Conservation (phyloP, 2,888 invertebrate genomes). For the Agrotis exclamationis region DNA sequence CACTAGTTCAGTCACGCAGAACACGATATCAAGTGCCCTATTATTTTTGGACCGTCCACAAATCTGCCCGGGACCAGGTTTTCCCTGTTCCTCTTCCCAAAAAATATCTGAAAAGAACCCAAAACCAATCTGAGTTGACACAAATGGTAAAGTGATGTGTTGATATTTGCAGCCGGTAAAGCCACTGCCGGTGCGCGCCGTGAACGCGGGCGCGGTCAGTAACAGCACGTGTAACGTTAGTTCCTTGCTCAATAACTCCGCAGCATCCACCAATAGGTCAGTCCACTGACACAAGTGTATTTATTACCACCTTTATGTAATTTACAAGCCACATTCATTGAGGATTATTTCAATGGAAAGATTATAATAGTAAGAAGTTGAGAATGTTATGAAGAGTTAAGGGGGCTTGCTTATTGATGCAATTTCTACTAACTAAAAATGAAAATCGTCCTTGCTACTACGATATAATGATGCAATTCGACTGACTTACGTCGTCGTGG, state of each 20-base stretch:
- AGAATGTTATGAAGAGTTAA: neutral
- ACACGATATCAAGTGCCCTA: neutral
- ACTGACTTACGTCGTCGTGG: too few species aligned
- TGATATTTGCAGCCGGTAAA: slow-evolving; percentile 94
- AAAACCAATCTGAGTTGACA: slow-evolving; percentile 69
- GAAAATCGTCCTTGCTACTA: too few species aligned
- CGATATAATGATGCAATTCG: too few species aligned
- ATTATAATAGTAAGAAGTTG: too few species aligned
- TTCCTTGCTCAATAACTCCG: slow-evolving; percentile 92
- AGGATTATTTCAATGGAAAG: slow-evolving; percentile 43
- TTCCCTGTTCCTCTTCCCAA: neutral
- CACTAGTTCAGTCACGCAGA: neutral
- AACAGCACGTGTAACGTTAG: slow-evolving; percentile 88
- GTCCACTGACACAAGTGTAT: slow-evolving; percentile 76
- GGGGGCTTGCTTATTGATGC: too few species aligned
- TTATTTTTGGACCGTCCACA: neutral
- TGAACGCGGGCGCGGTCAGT: slow-evolving; percentile 85
- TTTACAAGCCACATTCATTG: slow-evolving; percentile 45
- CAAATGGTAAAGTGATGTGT: slow-evolving; percentile 74
- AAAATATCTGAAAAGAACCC: slow-evolving; percentile 65
- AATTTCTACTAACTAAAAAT: too few species aligned
- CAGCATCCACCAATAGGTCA: slow-evolving; percentile 89
- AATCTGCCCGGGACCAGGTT: neutral
- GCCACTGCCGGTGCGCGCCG: slow-evolving; percentile 95
- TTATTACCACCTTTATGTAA: slow-evolving; percentile 62